Percentiles rank a stretch among this genome's conserved stretches.
Conservation (phyloP, 2,113 vertebrate species). For the Proterorhinus semilunaris region DNA sequence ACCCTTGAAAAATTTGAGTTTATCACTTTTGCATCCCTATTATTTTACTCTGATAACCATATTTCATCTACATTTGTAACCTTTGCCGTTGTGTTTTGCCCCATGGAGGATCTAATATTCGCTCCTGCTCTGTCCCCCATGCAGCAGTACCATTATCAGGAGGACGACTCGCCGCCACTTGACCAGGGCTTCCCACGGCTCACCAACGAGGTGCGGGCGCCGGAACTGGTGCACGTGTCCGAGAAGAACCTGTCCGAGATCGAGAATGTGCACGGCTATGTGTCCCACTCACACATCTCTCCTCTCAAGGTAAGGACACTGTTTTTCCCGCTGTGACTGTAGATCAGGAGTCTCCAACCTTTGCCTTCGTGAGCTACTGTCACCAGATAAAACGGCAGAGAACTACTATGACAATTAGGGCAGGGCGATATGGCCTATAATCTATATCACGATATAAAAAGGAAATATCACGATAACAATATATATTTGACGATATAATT, state of each 20-base stretch:
- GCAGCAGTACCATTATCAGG: constrained; percentile 92
- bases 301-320: constrained; percentile 87
- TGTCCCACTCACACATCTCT: constrained; percentile 95
- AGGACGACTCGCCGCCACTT: constrained; percentile 85
- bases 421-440: too few species aligned
- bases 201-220: constrained; percentile 87
- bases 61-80: neutral
- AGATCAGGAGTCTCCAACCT: neutral
- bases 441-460: too few species aligned
- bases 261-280: constrained; percentile 95
- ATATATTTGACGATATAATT: too few species aligned
- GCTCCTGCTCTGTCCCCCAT: neutral
- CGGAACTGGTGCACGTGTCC: constrained; percentile 93
- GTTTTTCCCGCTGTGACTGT: neutral
- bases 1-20: neutral
- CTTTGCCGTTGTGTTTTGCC: neutral
- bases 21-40: neutral
- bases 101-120: neutral
- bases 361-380: too few species aligned
- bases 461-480: too few species aligned
- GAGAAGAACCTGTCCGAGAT: constrained; percentile 97
- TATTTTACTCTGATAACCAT: neutral
- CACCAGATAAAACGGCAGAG: too few species aligned
- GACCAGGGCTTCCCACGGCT: constrained; percentile 90
- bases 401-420: too few species aligned